Conservation (phyloP, 2,888 invertebrate species). For the Omphaloscelis lunosa region DNA sequence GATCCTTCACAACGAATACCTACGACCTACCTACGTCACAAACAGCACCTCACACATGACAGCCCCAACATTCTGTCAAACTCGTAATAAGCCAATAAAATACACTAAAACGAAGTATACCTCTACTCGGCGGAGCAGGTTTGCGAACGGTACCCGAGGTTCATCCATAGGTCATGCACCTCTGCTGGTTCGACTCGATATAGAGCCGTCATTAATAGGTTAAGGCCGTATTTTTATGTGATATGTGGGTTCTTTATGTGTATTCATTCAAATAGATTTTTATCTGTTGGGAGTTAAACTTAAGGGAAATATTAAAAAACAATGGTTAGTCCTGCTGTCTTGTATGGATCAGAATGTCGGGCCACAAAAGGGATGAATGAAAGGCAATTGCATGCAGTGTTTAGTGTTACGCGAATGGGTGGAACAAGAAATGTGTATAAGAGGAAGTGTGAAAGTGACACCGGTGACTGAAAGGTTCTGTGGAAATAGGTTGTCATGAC, state of each 20-base stretch:
- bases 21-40: background rate
- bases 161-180: conserved; percentile 79
- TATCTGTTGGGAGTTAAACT: no score
- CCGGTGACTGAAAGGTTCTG: no score
- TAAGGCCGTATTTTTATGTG: conserved; percentile 37
- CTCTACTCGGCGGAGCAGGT: conserved; percentile 74
- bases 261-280: background rate
- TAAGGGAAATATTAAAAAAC: no score
- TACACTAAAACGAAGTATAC: conserved; percentile 49
- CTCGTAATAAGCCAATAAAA: conserved; percentile 46
- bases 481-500: no score
- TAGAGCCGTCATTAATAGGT: conserved; percentile 59
- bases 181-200: conserved; percentile 64
- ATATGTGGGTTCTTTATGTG: conserved; percentile 37
- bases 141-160: conserved; percentile 82
- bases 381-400: no score
- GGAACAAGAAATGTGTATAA: no score
- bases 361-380: no score
- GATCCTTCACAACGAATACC: background rate
- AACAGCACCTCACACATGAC: conserved; percentile 1
- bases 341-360: no score
- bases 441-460: background rate
- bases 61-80: conserved; percentile 20
- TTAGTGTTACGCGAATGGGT: no score
- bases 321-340: no score